These are phyloP conservation scores for Prorops nasuta DNA, from an alignment of 1,140 invertebrate genomes.

Conservation along the genomic window DNA sequence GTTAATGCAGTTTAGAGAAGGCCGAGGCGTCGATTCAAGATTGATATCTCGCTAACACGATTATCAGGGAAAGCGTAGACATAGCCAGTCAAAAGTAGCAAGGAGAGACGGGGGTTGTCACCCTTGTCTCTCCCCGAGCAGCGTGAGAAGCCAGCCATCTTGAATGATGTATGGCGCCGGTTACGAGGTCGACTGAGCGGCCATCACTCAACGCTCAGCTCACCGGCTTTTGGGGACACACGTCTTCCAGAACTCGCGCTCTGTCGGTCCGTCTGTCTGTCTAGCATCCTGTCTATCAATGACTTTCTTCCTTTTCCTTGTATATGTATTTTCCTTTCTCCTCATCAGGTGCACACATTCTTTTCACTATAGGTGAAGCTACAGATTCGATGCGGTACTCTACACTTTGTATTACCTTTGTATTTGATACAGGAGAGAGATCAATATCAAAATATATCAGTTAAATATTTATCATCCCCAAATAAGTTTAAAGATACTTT, in stretches of 20 bases:
- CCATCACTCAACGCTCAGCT: slow-evolving; percentile 53
- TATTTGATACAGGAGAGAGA: no score
- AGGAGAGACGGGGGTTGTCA: slow-evolving; percentile 43
- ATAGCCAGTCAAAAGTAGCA: slow-evolving; percentile 39
- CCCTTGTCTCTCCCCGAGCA: slow-evolving; percentile 40
- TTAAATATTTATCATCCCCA: no score
- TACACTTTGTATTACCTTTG: no score
- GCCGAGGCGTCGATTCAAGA: slow-evolving; percentile 17
- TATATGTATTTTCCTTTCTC: background rate
- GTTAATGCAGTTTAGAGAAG: slow-evolving; percentile 19
- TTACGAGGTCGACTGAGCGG: slow-evolving; percentile 56
- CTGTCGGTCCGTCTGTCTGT: slow-evolving; percentile 30
- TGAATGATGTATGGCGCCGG: slow-evolving; percentile 60
- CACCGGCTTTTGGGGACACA: slow-evolving; percentile 34
- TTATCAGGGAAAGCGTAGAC: slow-evolving; percentile 42
- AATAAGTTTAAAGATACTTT: no score
- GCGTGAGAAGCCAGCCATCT: slow-evolving; percentile 54
- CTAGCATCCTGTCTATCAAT: slow-evolving; percentile 14
- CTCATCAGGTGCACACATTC: no score
- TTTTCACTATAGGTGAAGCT: no score
- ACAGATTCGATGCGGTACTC: no score
- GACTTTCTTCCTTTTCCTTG: background rate
- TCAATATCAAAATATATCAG: no score
- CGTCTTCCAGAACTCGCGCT: slow-evolving; percentile 27
- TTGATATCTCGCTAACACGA: slow-evolving; percentile 40